phyloP scores from a whole-genome alignment of 2,113 vertebrate species.

The Litocranius walleri region DNA sequence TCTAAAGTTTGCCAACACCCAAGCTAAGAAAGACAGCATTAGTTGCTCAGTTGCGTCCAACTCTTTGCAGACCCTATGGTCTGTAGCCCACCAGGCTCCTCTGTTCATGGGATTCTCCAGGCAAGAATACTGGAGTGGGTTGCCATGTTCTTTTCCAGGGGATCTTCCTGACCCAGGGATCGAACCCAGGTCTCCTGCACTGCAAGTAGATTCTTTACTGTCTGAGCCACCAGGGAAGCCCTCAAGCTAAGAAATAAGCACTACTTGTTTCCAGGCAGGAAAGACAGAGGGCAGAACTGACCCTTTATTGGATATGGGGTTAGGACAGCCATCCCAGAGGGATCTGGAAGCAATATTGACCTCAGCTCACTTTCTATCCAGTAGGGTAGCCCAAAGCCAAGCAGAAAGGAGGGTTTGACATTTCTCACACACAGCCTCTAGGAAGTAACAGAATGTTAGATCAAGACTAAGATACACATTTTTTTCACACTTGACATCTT shows the following conservation, averaged over 20 bases:
- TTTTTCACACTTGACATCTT: not conserved
- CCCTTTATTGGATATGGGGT: too few species aligned
- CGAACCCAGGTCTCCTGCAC: not conserved
- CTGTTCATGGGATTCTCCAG: not conserved
- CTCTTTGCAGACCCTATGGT: not conserved
- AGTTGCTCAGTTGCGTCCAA: accelerated
- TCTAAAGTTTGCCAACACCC: not conserved
- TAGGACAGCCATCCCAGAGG: not conserved
- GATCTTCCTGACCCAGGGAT: not conserved
- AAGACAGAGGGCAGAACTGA: not conserved
- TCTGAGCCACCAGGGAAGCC: not conserved
- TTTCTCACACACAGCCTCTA: not conserved
- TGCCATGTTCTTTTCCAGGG: not conserved
- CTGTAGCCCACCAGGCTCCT: not conserved
- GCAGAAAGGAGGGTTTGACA: not conserved
- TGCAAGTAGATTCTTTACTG: not conserved
- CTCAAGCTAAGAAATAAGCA: not conserved
- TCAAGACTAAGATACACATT: not conserved
- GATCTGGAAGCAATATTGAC: not conserved
- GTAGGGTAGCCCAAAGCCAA: not conserved
- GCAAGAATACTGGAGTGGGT: not conserved
- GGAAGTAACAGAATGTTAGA: not conserved
- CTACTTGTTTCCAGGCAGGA: not conserved
- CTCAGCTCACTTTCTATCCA: not conserved
- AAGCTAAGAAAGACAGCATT: not conserved